phyloP scores from a whole-genome alignment of 1,140 invertebrate genomes.

The Battus philenor region DNA sequence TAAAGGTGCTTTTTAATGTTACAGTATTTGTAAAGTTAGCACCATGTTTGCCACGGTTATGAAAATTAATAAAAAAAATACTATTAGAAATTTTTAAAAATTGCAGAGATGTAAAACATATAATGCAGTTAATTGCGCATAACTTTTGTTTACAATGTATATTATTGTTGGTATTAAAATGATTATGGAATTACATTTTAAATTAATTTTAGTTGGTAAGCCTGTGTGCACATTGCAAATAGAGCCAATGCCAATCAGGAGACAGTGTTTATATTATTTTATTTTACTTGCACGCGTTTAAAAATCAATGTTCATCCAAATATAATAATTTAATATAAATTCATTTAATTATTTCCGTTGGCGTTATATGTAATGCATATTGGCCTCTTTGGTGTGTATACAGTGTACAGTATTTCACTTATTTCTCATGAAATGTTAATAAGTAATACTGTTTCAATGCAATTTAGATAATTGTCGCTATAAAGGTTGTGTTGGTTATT shows the following conservation, averaged over 20 bases:
- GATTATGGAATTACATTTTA: slow-evolving; percentile 9
- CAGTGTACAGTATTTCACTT: slow-evolving; percentile 21
- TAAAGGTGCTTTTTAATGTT: slow-evolving; percentile 20
- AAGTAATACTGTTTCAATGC: slow-evolving; percentile 24
- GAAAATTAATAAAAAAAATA: slow-evolving; percentile 6
- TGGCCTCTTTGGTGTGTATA: background rate
- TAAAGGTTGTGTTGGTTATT: slow-evolving; percentile 70
- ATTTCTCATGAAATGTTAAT: slow-evolving; percentile 17
- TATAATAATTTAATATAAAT: background rate
- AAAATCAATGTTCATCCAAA: background rate
- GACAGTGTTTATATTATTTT: background rate
- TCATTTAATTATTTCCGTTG: background rate
- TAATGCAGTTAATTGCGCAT: slow-evolving; percentile 8
- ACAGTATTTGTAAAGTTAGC: slow-evolving; percentile 13
- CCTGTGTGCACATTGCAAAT: slow-evolving; percentile 11
- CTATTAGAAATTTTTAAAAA: background rate
- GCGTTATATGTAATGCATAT: background rate
- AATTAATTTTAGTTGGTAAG: slow-evolving; percentile 1
- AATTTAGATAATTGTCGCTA: slow-evolving; percentile 33
- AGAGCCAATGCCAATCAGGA: slow-evolving; percentile 1
- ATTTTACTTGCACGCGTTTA: background rate
- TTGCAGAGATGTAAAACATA: slow-evolving; percentile 7
- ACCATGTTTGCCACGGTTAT: slow-evolving; percentile 23
- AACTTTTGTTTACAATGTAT: slow-evolving; percentile 16
- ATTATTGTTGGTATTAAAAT: slow-evolving; percentile 15